Base-by-base conservation (phyloP, 2,888 invertebrate species). In the Apomyelois bistriatella region DNA sequence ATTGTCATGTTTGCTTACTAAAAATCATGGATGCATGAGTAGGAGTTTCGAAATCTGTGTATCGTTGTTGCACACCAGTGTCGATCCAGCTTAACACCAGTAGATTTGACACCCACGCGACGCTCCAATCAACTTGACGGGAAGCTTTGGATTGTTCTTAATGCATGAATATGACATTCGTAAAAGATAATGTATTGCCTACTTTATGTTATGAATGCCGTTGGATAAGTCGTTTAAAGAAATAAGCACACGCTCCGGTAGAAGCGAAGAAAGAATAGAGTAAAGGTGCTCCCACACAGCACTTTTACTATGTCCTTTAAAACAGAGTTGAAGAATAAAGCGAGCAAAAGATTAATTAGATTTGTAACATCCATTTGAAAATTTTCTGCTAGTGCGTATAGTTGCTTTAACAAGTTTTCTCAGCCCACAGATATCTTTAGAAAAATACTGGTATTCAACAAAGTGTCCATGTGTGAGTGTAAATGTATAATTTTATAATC, bases 41-140 rank as follows among this genome's bases (percentile, higher is more conserved):
- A 15, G 9, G 3, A 32, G 32, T 50, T 50, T 50, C 40, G 40
- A 41, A 50, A 50, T 30, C 13, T 30, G 30, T 16, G 36, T 47
- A 35, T 17, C 17, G 47, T 47, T 47, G 32, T 15, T 7, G 48
- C 41, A 32, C 52, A 3, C 15, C 28, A 15, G 28, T 15, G 48
- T 48, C 48, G 22, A 38, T 22, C 37, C 38, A 17, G 48, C 48
- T 38, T 48, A 48, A 49, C 52, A 43, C 49, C 53, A 52, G 62
- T 60, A 63, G 57, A 61, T 71, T 61, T 65, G 71, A 76, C 74
- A 71, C 84, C 85, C 72, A 84, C 85, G 70, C 76, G n/a, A n/a
- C n/a, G n/a, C n/a, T 65, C 56, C 71, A 76, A 72, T 77, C 68
- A 66, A 56, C 58, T 60, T 62, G 73, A 70, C 77, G 72, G 80